Base-by-base conservation (phyloP, 2,797 vertebrate genomes). In the Pogonophryne albipinna region DNA sequence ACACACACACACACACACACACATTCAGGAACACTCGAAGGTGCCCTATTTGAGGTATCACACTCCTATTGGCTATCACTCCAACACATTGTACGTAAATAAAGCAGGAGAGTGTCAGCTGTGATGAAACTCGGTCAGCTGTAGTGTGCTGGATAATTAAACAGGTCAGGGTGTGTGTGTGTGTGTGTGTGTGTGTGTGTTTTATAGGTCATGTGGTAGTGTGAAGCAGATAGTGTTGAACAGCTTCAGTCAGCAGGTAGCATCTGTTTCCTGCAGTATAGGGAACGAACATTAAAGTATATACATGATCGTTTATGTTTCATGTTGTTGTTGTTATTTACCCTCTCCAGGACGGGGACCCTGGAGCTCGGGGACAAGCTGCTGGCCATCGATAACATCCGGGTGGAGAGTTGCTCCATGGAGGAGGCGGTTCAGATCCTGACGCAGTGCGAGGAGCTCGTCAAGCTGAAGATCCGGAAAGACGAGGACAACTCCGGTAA, bases 401-500 rank as follows among this genome's bases (percentile, higher is more conserved):
- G 98, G 17, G 94, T 99, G 82, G 98, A 98, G 89, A 97, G 95
- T 80, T 98, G 98, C 58, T 97, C 97, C 67, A 96, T 94, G 93
- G 97, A 99, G 67, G 97, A 99, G 0, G 98, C 98, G 0, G 96
- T 98, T 91, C 97, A 98, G 84, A 97, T 99, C 88, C 95, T 99
- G 55, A 96, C 96, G 85, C 97, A 99, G 85, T 97, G 97, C 4
- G 97, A 99, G 89, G 98, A 99, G 65, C 95, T 99, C 84, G 98
- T 99, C 80, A 99, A 97, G 88, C 95, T 99, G 53, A 99, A 99
- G 95, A 97, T 99, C 79, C 96, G 97, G 59, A 99, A 99, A 82
- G 97, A 99, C 12, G 98, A 99, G 81, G 98, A 99, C 94, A 99
- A 99, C 93, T 99, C 98, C 2, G 98, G 98, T 97, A 83, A 1